Evolutionary conservation across 2,888 invertebrate species (phyloP).

Genomic region (Sphaeridia pumilis): DNA sequence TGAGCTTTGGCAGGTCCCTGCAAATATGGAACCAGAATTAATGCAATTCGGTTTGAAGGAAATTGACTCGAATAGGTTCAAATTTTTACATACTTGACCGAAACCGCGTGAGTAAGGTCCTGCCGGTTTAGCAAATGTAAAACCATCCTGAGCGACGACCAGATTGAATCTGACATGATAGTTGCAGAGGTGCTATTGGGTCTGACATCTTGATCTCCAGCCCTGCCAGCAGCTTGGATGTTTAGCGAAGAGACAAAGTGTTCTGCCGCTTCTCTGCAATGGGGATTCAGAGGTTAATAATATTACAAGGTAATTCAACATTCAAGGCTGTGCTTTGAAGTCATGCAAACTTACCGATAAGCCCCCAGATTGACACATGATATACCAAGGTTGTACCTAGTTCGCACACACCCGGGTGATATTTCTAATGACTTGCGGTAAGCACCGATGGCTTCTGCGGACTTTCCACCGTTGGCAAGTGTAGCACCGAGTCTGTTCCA

Average conservation of each 20-base stretch:
- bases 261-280: conserved; percentile 74
- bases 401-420: conserved; percentile 90
- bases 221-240: conserved; percentile 70
- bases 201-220: conserved; percentile 37
- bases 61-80: neutral
- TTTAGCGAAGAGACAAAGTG: conserved; percentile 88
- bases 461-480: conserved; percentile 83
- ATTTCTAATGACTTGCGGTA: conserved; percentile 82
- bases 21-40: neutral
- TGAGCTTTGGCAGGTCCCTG: conserved; percentile 18
- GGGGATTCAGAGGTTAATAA: conserved; percentile 3
- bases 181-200: conserved; percentile 10
- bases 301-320: neutral
- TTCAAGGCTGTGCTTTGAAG: neutral
- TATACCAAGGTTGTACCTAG: conserved; percentile 94
- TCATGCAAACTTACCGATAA: conserved; percentile 49
- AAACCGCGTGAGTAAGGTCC: conserved; percentile 47
- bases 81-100: conserved; percentile 41
- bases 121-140: conserved; percentile 58
- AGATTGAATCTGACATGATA: conserved; percentile 79
- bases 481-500: conserved; percentile 98
- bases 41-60: neutral
- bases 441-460: conserved; percentile 92
- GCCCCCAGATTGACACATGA: conserved; percentile 93
- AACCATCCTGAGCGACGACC: conserved; percentile 84